Evolutionary conservation across 2,113 vertebrate genomes (phyloP).

Genomic region (Ursus arctos): DNA sequence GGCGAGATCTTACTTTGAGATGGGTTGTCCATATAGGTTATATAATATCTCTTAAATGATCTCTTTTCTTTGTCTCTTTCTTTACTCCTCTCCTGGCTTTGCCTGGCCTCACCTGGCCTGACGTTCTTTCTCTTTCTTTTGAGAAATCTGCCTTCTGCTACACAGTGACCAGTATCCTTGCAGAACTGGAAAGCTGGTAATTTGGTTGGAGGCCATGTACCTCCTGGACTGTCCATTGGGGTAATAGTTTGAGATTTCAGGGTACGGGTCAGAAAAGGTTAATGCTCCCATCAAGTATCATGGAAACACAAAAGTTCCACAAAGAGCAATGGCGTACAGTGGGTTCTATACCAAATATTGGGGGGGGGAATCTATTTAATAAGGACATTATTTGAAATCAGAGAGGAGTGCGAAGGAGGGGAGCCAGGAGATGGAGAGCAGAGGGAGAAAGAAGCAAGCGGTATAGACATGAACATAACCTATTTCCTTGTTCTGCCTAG

Average conservation of each 20-base stretch:
- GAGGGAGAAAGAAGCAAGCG: neutral
- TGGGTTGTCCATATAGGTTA: neutral
- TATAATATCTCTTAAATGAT: neutral
- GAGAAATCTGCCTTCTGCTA: neutral
- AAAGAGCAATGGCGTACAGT: neutral
- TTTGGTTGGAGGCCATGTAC: neutral
- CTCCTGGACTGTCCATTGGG: neutral
- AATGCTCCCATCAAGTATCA: neutral
- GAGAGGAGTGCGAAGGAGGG: neutral
- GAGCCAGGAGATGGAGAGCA: neutral
- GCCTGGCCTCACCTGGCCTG: neutral
- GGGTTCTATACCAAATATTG: neutral
- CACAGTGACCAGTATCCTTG: neutral
- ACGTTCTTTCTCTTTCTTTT: neutral
- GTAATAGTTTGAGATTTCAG: neutral
- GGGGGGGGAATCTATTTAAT: neutral
- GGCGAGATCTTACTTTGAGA: neutral
- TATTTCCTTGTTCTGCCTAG: neutral
- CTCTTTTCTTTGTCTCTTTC: neutral
- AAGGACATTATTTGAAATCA: conserved; percentile 17
- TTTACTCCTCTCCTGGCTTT: neutral
- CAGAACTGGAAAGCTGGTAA: neutral
- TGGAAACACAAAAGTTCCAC: neutral
- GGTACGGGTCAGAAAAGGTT: neutral
- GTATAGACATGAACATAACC: neutral